Percentiles rank a stretch among this genome's conserved stretches.
These are phyloP conservation scores for Capreolus pygargus DNA, from an alignment of 2,113 vertebrate species.

Conservation along the genomic window DNA sequence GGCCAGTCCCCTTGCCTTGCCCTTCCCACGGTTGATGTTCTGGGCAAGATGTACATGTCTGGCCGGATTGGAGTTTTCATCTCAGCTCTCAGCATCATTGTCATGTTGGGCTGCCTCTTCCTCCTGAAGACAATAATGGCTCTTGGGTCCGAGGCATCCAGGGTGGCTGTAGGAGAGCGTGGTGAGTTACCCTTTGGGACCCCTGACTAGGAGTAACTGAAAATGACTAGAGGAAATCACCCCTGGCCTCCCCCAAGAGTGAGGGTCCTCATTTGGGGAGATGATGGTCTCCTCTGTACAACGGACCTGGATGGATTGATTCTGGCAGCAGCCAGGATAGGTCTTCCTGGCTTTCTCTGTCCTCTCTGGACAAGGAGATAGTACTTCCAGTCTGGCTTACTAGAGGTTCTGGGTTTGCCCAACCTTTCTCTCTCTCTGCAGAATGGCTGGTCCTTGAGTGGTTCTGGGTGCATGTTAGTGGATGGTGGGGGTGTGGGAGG, in stretches of 20 bases:
- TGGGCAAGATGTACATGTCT: neutral
- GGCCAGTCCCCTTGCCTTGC: neutral
- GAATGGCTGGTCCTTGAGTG: neutral
- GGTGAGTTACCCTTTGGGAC: conserved; percentile 53
- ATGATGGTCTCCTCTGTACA: neutral
- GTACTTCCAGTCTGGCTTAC: neutral
- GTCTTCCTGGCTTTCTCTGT: neutral
- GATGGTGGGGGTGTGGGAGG: neutral
- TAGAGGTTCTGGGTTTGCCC: neutral
- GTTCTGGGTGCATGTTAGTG: no score
- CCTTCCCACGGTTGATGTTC: neutral
- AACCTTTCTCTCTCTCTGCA: neutral
- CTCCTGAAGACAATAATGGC: conserved; percentile 32
- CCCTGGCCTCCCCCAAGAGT: neutral
- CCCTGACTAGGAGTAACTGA: neutral
- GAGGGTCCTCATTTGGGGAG: neutral
- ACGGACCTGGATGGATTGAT: neutral
- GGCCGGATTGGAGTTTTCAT: neutral
- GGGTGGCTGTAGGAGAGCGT: conserved; percentile 20
- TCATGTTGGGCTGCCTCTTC: conserved; percentile 45
- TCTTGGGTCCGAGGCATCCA: conserved; percentile 36
- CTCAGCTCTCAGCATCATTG: neutral
- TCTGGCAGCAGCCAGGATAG: neutral
- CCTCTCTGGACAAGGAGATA: neutral
- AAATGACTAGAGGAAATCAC: neutral